Percentiles rank a stretch among this genome's conserved stretches.
These are phyloP conservation scores for Homarus americanus DNA, from an alignment of 1,140 invertebrate genomes.

Conservation along the genomic window DNA sequence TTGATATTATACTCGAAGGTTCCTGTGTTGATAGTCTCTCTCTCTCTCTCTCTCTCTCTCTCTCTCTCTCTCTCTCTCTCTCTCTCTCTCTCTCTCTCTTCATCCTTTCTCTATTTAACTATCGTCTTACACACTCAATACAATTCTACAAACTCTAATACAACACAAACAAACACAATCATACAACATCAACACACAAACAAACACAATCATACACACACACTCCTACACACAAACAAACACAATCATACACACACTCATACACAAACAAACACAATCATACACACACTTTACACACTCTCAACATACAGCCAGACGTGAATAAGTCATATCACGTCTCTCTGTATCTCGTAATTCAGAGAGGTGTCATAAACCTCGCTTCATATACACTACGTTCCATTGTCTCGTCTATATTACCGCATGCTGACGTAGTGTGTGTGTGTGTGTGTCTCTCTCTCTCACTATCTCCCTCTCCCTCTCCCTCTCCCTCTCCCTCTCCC, in stretches of 20 bases:
- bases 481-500: background rate
- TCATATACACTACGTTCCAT: too few relatives aligned
- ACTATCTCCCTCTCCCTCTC: background rate
- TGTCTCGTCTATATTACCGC: background rate
- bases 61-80: conserved; percentile 26
- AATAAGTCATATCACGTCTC: too few relatives aligned
- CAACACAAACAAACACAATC: too few relatives aligned
- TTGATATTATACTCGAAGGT: background rate
- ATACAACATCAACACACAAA: too few relatives aligned
- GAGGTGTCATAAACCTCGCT: too few relatives aligned
- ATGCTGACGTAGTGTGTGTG: background rate
- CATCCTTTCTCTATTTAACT: background rate
- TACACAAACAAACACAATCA: background rate
- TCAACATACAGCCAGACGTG: too few relatives aligned
- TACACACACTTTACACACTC: too few relatives aligned
- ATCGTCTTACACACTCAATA: background rate
- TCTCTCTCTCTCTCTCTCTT: background rate
- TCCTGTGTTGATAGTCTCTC: background rate
- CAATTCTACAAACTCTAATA: background rate
- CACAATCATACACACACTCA: background rate
- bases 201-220: too few relatives aligned
- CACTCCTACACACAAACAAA: background rate
- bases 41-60: conserved; percentile 12
- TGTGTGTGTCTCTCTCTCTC: background rate
- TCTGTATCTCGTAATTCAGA: background rate